phyloP scores from a whole-genome alignment of 2,113 vertebrate genomes.

The Reinhardtius hippoglossoides region DNA sequence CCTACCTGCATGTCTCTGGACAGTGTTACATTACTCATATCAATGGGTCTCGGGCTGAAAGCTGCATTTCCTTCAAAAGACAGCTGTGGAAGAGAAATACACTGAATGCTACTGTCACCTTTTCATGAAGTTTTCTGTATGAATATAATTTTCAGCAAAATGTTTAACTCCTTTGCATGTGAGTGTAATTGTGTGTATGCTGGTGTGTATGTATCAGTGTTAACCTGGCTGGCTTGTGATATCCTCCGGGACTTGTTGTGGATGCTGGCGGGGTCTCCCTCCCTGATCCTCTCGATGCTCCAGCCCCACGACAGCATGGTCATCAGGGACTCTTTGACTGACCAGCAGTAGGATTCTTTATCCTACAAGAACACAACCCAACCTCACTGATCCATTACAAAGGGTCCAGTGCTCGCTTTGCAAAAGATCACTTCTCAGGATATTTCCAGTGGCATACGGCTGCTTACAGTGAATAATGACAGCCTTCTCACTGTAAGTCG shows the following conservation, averaged over 20 bases:
- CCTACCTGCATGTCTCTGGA: conserved; percentile 92
- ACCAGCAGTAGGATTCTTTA: conserved; percentile 92
- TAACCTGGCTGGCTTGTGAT: conserved; percentile 93
- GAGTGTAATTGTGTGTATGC: neutral
- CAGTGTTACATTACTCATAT: conserved; percentile 97
- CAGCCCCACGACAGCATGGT: conserved; percentile 95
- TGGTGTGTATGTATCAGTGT: neutral
- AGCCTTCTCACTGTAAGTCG: too few species aligned
- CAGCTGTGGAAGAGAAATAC: conserved; percentile 75
- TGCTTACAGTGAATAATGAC: too few species aligned
- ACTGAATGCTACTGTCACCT: neutral
- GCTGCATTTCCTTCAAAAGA: conserved; percentile 90
- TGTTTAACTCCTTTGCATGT: neutral
- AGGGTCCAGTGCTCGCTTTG: too few species aligned
- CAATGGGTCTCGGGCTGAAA: conserved; percentile 92
- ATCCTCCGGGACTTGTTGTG: conserved; percentile 91
- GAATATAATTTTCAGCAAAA: neutral
- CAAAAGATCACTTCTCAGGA: too few species aligned
- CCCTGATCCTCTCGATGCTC: conserved; percentile 91
- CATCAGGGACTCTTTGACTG: conserved; percentile 94
- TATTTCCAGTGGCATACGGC: too few species aligned
- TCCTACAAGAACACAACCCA: conserved; percentile 80
- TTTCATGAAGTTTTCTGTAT: neutral
- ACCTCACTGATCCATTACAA: too few species aligned
- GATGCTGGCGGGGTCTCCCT: conserved; percentile 89